These are phyloP conservation scores for Uria lomvia DNA, from an alignment of 2,113 vertebrate species.

Conservation along the genomic window DNA sequence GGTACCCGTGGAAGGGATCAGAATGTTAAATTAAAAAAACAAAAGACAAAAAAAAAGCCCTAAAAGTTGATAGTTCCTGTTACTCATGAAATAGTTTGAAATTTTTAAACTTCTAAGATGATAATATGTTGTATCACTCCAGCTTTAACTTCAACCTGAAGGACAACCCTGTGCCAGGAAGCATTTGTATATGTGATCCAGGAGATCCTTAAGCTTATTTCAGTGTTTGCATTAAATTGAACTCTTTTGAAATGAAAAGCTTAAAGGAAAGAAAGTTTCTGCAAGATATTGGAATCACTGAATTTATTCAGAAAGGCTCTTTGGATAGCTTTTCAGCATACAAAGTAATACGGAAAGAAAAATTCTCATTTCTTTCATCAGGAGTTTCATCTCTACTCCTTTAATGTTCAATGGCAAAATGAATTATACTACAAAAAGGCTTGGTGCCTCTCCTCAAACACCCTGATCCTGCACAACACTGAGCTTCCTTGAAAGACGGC, in stretches of 20 bases:
- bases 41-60: neutral
- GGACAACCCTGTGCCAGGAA: neutral
- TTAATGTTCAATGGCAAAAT: slow-evolving; percentile 12
- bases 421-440: slow-evolving; percentile 8
- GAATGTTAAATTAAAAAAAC: neutral
- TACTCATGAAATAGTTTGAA: neutral
- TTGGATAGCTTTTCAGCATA: slow-evolving; percentile 30
- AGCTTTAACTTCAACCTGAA: neutral
- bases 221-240: slow-evolving; percentile 11
- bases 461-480: neutral
- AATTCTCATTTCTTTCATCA: slow-evolving; percentile 36
- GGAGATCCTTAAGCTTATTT: slow-evolving; percentile 33
- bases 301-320: slow-evolving; percentile 30
- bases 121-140: neutral
- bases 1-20: neutral
- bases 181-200: neutral
- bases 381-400: slow-evolving; percentile 28
- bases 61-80: neutral
- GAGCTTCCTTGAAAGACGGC: neutral
- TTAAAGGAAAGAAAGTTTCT: slow-evolving; percentile 17
- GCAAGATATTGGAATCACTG: neutral
- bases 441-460: slow-evolving; percentile 2
- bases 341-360: slow-evolving; percentile 11
- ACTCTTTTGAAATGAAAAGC: slow-evolving; percentile 23
- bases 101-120: neutral